Percentiles rank a stretch among this genome's conserved stretches.
Evolutionary conservation across 2,797 vertebrate genomes (phyloP).

Genomic region (Syndactyla subalaris): DNA sequence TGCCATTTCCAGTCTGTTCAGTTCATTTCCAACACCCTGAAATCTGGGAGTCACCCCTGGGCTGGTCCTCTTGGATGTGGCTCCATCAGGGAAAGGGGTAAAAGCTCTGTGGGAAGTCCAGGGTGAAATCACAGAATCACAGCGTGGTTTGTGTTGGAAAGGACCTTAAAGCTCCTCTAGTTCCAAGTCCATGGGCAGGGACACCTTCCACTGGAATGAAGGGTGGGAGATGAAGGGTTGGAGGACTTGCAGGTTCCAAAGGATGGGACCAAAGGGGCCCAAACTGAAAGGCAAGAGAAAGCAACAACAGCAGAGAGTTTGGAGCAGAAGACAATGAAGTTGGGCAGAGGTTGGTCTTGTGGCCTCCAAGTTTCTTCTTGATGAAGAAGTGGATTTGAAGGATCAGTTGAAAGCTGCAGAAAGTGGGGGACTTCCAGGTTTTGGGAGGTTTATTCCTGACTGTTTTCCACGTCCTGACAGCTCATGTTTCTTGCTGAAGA

Average conservation of each 20-base stretch:
- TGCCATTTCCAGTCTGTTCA: neutral
- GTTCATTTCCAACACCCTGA: rapidly evolving
- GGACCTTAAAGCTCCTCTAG: neutral
- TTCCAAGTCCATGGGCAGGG: neutral
- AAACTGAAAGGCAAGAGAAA: neutral
- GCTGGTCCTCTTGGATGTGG: neutral
- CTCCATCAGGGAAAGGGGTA: neutral
- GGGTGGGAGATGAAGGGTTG: neutral
- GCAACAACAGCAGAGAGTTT: too few species aligned
- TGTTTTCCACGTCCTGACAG: neutral
- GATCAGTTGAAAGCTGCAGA: neutral
- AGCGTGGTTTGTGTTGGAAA: neutral
- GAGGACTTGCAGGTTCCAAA: rapidly evolving
- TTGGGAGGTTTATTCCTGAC: neutral
- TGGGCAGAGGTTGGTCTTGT: neutral
- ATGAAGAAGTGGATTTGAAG: neutral
- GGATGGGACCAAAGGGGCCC: neutral
- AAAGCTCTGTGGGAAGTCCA: neutral
- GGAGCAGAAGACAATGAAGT: neutral
- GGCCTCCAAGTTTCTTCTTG: neutral
- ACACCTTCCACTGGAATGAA: neutral
- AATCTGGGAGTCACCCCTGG: neutral
- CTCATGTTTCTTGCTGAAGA: neutral
- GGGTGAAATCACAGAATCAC: neutral
- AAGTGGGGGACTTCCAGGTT: too few species aligned